Base-by-base conservation (phyloP, 2,888 invertebrate genomes). In the Noctua pronuba region DNA sequence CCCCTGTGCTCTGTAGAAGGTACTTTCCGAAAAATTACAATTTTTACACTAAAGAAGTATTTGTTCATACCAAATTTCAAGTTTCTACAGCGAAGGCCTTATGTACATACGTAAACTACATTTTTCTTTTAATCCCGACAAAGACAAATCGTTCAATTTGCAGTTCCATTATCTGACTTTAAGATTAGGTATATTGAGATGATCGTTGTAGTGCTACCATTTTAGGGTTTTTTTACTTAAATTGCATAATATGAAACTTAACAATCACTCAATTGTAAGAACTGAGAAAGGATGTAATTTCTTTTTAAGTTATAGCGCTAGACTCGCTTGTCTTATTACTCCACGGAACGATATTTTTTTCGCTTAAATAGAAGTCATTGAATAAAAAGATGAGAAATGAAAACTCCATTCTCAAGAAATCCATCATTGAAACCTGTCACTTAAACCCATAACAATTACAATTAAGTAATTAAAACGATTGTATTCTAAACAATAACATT, bases 401-500 rank as follows among this genome's bases (percentile, higher is more conserved):
- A 80, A 78, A 38, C 21, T 31, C 7, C 35, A 28, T 58, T 83
- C 41, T 28, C 28, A 65, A 58, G 64, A 65, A 77, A 83, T 49
- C 49, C 13, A 31, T 49, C 28, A 60, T 41, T 52, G 55, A 41
- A 65, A 16, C 38, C 2, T 24, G 10, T 31, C 41, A 35, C 16
- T 38, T 2, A 35, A 28, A 10, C 18, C 35, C 31, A 31, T 28
- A 60, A 52, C n/a, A 82, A 65, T 69, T 35, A 49, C 55, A 49
- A 62, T 31, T 18, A 58, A 41, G 46, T 35, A 64, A 86, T 77
- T 86, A 71, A 55, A 65, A 7, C 62, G 64, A 76, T 83, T 60
- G 52, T 75, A 11, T 31, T 3, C 0, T n/a, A 58, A 77, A 83
- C 83, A 86, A 86, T 77, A 64, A 49, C 35, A 71, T 16, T 41